Conservation (phyloP, 2,113 vertebrate genomes). For the Amblyornis subalaris region DNA sequence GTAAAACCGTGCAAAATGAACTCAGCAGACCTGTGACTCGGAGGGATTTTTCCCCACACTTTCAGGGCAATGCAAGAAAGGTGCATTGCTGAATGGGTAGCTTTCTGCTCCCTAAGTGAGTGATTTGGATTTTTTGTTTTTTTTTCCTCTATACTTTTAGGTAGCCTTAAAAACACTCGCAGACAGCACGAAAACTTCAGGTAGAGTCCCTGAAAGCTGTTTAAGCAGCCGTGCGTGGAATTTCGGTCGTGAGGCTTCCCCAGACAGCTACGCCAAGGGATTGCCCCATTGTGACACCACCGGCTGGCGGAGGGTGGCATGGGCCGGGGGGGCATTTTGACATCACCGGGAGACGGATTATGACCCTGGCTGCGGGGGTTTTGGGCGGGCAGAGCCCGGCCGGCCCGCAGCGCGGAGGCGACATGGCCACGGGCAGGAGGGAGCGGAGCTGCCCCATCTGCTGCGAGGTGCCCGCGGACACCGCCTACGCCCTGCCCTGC, state of each 20-base stretch:
- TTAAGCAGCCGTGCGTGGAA: neutral
- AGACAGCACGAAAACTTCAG: neutral
- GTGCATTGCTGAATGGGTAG: neutral
- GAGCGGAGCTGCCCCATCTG: neutral
- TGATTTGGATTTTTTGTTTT: neutral
- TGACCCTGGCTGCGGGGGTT: neutral
- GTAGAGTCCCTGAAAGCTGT: neutral
- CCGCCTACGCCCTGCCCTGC: neutral
- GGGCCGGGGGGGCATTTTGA: neutral
- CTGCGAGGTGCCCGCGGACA: neutral
- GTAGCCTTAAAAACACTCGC: neutral
- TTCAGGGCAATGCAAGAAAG: neutral
- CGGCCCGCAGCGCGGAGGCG: no score
- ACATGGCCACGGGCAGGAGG: neutral
- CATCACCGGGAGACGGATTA: neutral
- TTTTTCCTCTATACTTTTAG: neutral
- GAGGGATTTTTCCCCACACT: neutral
- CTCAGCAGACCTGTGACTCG: no score
- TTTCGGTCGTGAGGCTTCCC: neutral
- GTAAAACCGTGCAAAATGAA: neutral
- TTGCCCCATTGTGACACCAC: neutral
- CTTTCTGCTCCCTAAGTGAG: neutral
- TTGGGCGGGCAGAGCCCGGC: neutral
- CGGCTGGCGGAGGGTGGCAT: accelerated
- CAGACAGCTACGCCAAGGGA: neutral